phyloP scores from a whole-genome alignment of 2,888 invertebrate genomes.

The Agonopterix heracliana region DNA sequence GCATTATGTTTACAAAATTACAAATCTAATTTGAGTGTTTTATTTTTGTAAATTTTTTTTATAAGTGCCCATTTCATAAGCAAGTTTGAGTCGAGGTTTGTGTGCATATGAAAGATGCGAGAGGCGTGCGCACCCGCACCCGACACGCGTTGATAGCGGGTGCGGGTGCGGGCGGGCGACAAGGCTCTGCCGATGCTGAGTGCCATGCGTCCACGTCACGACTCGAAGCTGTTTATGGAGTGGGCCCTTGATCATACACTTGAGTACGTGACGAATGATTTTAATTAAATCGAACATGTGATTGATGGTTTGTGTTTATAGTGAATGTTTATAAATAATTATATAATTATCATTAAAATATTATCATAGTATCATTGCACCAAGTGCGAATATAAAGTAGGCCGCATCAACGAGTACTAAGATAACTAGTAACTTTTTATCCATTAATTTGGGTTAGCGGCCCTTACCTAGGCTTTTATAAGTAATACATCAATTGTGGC shows the following conservation, averaged over 20 bases:
- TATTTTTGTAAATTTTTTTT: too few relatives aligned
- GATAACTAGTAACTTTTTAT: conserved; percentile 35
- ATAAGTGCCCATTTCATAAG: too few relatives aligned
- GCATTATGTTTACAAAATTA: too few relatives aligned
- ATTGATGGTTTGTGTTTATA: conserved; percentile 56
- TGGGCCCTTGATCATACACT: background rate
- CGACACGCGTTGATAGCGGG: background rate
- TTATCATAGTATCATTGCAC: conserved; percentile 54
- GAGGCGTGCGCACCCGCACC: background rate
- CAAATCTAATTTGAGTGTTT: conserved; percentile 63
- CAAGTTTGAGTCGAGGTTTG: too few relatives aligned
- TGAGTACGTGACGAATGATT: background rate
- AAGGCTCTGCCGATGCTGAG: too few relatives aligned
- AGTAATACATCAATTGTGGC: conserved; percentile 38
- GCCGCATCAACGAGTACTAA: conserved; percentile 58
- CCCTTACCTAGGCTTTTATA: conserved; percentile 12
- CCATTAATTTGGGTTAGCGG: background rate
- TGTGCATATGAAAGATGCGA: too few relatives aligned
- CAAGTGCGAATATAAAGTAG: conserved; percentile 62
- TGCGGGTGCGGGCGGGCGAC: too few relatives aligned
- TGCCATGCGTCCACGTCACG: too few relatives aligned
- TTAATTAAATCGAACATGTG: conserved; percentile 27
- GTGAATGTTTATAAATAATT: conserved; percentile 44
- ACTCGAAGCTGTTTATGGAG: too few relatives aligned
- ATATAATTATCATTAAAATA: conserved; percentile 20